Evolutionary conservation across 2,113 vertebrate genomes (phyloP), one percentile per base, ranked within the genome.

Genomic region (Corythaeola cristata): DNA sequence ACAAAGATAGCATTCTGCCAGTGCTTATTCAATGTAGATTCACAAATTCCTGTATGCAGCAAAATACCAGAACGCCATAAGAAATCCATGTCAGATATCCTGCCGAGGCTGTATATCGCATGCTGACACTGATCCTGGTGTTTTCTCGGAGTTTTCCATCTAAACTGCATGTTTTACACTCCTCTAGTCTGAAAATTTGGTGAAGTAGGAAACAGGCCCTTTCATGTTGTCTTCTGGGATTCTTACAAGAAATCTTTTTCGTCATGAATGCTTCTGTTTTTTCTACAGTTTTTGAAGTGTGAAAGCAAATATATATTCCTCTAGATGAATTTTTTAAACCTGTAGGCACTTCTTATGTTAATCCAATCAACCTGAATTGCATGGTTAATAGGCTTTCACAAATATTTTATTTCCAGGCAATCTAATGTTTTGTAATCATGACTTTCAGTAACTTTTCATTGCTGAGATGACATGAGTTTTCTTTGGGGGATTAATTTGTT

Each of bases 401-500:
- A 73, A 41, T 35, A 8, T 26, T 71, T 76, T 75, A 22, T 90
- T 89, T 66, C 22, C 23, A 73, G 35, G 64, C 44, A 92, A 80
- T 72, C 32, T 55, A 41, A 30, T 56, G 37, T 90, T 91, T 79
- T 30, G 28, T 79, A 83, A 66, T 69, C 6, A 33, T 55, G 47
- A 47, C 63, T 93, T 93, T 75, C 52, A 56, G 53, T 75, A 67
- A 67, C 24, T 75, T 95, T 89, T 78, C 3, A 5, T 67, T 82
- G 37, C 41, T 91, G 49, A 84, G 59, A 35, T 69, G 53, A 53
- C 59, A 24, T 20, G 39, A 73, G 45, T 90, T 94, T 95, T 91
- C 80, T 87, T 68, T 92, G 69, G 58, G 90, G 80, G 76, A 79
- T 76, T 87, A 91, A 95, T 96, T 79, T 58, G 30, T 87, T 56